Evolutionary conservation across 2,888 invertebrate genomes (phyloP).

Genomic region (Clistopyga incitator): DNA sequence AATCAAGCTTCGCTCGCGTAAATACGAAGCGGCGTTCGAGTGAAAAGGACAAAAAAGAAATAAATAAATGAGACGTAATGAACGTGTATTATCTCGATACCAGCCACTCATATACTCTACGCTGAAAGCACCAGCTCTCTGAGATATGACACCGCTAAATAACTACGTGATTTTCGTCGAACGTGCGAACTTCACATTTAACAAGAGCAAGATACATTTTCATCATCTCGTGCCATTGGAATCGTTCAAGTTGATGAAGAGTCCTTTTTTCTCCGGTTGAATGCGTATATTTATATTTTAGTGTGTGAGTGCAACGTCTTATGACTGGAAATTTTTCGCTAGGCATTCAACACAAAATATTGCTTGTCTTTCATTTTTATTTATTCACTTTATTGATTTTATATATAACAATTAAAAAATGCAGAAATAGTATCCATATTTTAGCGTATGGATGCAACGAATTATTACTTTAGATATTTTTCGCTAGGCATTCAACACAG

Average conservation of each 20-base stretch:
- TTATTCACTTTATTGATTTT: too few species aligned
- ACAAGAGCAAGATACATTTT: background rate
- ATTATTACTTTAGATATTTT: too few species aligned
- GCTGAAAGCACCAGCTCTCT: slow-evolving; percentile 17
- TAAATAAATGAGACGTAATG: slow-evolving; percentile 57
- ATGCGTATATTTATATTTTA: too few species aligned
- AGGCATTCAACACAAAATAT: too few species aligned
- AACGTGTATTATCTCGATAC: slow-evolving; percentile 65
- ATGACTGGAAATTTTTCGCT: too few species aligned
- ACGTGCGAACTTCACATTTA: slow-evolving; percentile 36
- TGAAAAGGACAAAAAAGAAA: background rate
- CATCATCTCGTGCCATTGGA: slow-evolving; percentile 3
- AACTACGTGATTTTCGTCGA: slow-evolving; percentile 26
- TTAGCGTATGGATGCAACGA: too few species aligned
- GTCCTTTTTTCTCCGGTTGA: too few species aligned
- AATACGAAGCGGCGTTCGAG: background rate
- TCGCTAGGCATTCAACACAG: too few species aligned
- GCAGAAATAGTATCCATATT: too few species aligned
- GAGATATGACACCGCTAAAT: slow-evolving; percentile 25
- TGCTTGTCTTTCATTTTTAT: too few species aligned
- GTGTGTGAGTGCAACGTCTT: too few species aligned
- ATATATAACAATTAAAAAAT: too few species aligned
- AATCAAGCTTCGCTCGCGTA: slow-evolving; percentile 58
- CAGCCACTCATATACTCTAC: slow-evolving; percentile 7
- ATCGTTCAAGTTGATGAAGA: background rate